These are phyloP conservation scores for Gnathonemus echidnorhynchus DNA, from an alignment of 2,113 vertebrate species.

Conservation along the genomic window DNA sequence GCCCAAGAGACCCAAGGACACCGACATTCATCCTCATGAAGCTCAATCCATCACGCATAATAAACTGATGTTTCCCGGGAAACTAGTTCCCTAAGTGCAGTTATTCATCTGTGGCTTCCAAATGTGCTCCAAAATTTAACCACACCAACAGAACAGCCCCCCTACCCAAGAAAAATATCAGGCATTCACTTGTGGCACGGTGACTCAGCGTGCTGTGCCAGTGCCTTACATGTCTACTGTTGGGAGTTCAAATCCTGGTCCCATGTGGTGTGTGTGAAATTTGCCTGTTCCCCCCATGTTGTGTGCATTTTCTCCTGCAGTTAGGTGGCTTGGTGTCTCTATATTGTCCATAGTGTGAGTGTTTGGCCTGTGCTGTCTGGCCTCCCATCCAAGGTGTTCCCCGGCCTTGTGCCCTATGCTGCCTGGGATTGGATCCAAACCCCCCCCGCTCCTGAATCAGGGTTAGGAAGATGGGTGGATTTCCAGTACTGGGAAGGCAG, in stretches of 20 bases:
- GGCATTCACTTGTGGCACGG: background rate
- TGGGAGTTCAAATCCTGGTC: background rate
- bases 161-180: background rate
- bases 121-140: background rate
- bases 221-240: background rate
- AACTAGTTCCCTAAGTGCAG: background rate
- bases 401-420: background rate
- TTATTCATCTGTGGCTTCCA: background rate
- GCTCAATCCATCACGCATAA: background rate
- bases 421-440: background rate
- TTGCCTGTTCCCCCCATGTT: background rate
- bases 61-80: background rate
- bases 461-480: background rate
- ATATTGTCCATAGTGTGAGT: background rate
- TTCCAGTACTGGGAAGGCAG: background rate
- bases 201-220: background rate
- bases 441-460: background rate
- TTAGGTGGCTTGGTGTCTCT: background rate
- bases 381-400: background rate
- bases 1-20: background rate
- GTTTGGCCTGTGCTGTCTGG: background rate
- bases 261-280: background rate
- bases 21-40: background rate
- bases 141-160: background rate
- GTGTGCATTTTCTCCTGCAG: background rate